phyloP scores from a whole-genome alignment of 2,888 invertebrate species.

The Agrochola litura region DNA sequence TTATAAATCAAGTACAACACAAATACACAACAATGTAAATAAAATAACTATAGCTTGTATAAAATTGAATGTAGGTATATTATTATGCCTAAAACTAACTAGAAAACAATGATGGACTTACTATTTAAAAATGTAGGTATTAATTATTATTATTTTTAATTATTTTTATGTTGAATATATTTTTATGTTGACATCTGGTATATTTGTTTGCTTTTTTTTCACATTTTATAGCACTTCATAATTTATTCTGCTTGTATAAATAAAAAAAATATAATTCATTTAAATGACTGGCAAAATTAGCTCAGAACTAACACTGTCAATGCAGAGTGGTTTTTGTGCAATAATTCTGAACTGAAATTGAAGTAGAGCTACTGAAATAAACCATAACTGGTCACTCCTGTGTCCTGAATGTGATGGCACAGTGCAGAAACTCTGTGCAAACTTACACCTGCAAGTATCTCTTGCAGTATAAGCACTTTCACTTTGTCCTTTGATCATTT shows the following conservation, averaged over 20 bases:
- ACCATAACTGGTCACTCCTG: not conserved
- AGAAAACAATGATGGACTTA: not conserved
- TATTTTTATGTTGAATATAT: not conserved
- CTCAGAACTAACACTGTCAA: not conserved
- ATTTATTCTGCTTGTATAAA: slow-evolving; percentile 14
- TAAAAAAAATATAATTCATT: too few relatives aligned
- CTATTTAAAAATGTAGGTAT: not conserved
- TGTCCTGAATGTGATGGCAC: too few relatives aligned
- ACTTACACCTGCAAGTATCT: not conserved
- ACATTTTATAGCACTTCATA: not conserved
- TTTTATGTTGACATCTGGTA: not conserved
- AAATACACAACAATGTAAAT: slow-evolving; percentile 1
- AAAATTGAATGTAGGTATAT: not conserved
- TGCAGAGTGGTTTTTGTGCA: not conserved
- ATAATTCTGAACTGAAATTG: not conserved
- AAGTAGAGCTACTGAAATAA: not conserved
- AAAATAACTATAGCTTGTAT: slow-evolving; percentile 1
- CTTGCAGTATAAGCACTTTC: not conserved
- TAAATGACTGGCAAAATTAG: not conserved
- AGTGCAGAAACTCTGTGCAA: not conserved
- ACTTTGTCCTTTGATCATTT: not conserved
- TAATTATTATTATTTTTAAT: not conserved
- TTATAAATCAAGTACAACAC: slow-evolving; percentile 8
- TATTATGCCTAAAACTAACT: not conserved
- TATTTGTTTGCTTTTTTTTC: not conserved